Evolutionary conservation across 2,797 vertebrate species (phyloP), one percentile per base, ranked within the genome.

Genomic region (Mycteria americana): DNA sequence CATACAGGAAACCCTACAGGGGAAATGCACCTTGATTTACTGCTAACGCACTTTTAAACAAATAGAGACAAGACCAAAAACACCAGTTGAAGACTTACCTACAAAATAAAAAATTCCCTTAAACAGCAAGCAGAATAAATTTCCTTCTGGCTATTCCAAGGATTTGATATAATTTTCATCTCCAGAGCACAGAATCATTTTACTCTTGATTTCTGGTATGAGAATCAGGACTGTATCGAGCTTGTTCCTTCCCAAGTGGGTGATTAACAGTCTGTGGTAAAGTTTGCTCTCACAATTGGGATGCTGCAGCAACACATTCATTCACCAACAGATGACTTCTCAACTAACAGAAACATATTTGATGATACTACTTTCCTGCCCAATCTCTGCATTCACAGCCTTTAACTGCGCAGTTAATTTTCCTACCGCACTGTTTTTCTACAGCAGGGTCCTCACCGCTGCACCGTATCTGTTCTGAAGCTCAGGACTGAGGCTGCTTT

Each of bases 11-110:
- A 98, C 97, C 98, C 95, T 97, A 97, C 73, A 92, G 98, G 96
- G 98, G 98, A 99, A 99, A 98, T 98, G 97, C 98, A 97, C 98
- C 98, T 99, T 99, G 93, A 97, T 97, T 96, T 99, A 99, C 98
- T 98, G 98, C 98, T 98, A 99, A 99, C 97, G 95, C 97, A 99
- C 98, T 99, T 98, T 98, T 98, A 98, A 99, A 98, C 98, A 99
- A 98, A 98, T 97, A 98, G 97, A 97, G 97, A 98, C 92, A 89
- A 88, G 97, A 95, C 89, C 92, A 72, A 83, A 94, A 95, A 50
- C 77, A 82, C 79, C 84, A 70, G n/a, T 2, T 78, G 56, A 93
- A 48, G 86, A 35, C 35, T 77, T 41, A 30, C n/a, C 81, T 92
- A 91, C 73, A 70, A 91, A 93, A 92, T 72, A 73, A 51, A 86